Base-by-base conservation (phyloP, 2,888 invertebrate genomes). In the Rhingia rostrata region DNA sequence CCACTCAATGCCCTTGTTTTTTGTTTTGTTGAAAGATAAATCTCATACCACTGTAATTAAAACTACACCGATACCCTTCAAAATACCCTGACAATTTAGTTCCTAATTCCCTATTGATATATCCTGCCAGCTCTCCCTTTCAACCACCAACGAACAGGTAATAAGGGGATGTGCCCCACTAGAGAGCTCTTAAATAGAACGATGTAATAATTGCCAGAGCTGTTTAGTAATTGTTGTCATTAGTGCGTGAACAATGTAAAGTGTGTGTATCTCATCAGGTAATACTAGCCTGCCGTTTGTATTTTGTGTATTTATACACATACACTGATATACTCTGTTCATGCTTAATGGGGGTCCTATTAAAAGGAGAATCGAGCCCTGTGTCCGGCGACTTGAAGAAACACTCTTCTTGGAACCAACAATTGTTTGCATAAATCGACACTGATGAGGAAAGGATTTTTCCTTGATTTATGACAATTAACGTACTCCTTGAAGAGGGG, bases 211-310 rank as follows among this genome's bases (percentile, higher is more conserved):
- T 78, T 72, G 54, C 72, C 14, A 10, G 41, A 35, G 54, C 54
- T 67, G 72, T 78, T 56, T 67, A 72, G 53, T 78, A 78, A 78
- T 78, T 82, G 72, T 73, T 67, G 74, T 74, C 74, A 80, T 80
- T 80, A 80, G 74, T 49, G 43, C 47, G 45, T 60, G 73, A 53
- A 64, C 78, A 79, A 72, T 72, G 41, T 7, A 61, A 56, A 61
- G 70, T 56, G 64, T 32, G 58, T 51, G 43, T 45, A 33, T 33
- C 39, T 45, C 33, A 72, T 54, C 47, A 56, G 33, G 56, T 56
- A 41, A 63, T 77, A 70, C 37, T 63, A 63, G 56, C 63, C 49
- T 63, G 51, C 70, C 35, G 7, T 70, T 80, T 32, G 53, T 4
- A 43, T 22, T 47, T 51, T 53, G 10, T 9, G 10, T 45, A 9